Percentiles rank a stretch among this genome's conserved stretches.
Conservation (phyloP, 2,797 vertebrate genomes). For the Muraenolepis orangiensis region DNA sequence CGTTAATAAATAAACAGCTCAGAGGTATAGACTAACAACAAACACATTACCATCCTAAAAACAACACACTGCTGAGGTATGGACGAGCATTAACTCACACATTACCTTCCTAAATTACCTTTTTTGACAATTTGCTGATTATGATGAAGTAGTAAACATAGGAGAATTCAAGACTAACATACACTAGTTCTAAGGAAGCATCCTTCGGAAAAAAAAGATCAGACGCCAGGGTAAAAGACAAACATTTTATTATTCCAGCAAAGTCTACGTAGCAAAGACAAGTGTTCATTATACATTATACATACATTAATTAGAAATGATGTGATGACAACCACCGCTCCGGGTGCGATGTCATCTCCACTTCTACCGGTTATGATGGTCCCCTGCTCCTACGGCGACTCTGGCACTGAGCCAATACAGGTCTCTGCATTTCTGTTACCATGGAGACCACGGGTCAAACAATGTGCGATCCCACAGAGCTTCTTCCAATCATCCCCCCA, state of each 20-base stretch:
- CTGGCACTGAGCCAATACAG: not conserved
- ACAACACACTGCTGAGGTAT: slow-evolving; percentile 27
- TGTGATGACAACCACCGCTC: not conserved
- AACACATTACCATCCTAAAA: slow-evolving; percentile 1
- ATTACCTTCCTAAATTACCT: not conserved
- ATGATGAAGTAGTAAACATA: not conserved
- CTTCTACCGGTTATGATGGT: not conserved
- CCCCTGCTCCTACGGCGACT: not conserved
- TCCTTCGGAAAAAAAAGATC: not conserved
- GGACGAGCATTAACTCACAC: slow-evolving; percentile 39
- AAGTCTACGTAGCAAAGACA: not conserved
- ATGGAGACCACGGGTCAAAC: not conserved
- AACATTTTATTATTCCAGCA: slow-evolving; percentile 29
- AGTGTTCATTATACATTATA: not conserved
- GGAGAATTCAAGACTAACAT: not conserved
- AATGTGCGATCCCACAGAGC: not conserved
- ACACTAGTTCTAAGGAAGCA: not conserved
- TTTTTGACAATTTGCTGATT: too few species aligned
- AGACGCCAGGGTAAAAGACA: not conserved
- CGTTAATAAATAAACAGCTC: slow-evolving; percentile 72
- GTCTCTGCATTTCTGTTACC: not conserved
- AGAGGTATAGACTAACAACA: slow-evolving; percentile 31
- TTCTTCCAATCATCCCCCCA: not conserved
- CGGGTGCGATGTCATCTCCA: too few species aligned
- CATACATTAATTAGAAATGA: slow-evolving; percentile 13